Evolutionary conservation across 2,888 invertebrate genomes (phyloP).

Genomic region (Drosophila lutescens): DNA sequence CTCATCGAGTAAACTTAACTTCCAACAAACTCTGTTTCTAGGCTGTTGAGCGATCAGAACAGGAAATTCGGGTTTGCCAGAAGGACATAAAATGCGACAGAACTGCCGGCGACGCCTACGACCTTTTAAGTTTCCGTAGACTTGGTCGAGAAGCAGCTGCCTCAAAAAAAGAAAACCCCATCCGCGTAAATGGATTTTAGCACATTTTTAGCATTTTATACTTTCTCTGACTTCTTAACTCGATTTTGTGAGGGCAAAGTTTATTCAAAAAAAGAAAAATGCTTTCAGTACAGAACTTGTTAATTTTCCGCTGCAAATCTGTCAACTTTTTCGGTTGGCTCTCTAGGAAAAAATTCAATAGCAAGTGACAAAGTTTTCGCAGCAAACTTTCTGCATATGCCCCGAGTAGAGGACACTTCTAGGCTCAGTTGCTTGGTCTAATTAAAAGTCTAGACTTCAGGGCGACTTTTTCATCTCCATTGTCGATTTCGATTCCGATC

Average conservation of each 20-base stretch:
- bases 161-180: neutral
- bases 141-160: conserved; percentile 28
- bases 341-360: conserved; percentile 54
- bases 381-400: conserved; percentile 48
- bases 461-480: conserved; percentile 38
- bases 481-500: conserved; percentile 50
- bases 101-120: conserved; percentile 49
- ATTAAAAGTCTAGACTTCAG: conserved; percentile 72
- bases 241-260: conserved; percentile 71
- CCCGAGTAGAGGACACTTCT: conserved; percentile 34
- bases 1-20: conserved; percentile 48
- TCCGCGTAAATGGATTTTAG: conserved; percentile 58
- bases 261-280: conserved; percentile 46
- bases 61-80: conserved; percentile 15
- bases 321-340: conserved; percentile 62
- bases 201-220: conserved; percentile 69
- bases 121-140: conserved; percentile 60
- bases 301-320: conserved; percentile 80
- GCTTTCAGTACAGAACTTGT: conserved; percentile 64
- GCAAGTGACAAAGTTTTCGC: conserved; percentile 56
- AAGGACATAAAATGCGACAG: conserved; percentile 54
- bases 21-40: conserved; percentile 31
- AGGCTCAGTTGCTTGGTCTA: conserved; percentile 56
- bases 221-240: conserved; percentile 75
- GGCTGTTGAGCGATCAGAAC: conserved; percentile 24